phyloP scores from a whole-genome alignment of 2,888 invertebrate species.

The Yponomeuta cagnagella region DNA sequence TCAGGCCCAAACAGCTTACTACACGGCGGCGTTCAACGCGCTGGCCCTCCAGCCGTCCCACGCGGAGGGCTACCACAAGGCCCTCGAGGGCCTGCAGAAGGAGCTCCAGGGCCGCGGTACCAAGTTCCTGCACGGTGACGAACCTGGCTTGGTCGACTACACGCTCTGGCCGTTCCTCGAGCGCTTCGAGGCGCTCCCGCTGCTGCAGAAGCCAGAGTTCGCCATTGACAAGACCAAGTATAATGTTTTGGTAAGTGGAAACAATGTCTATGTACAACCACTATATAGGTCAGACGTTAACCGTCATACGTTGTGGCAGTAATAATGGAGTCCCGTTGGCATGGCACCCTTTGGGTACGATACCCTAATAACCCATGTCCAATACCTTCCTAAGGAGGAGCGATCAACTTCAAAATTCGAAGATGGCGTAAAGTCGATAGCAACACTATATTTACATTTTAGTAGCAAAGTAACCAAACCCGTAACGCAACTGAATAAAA shows the following conservation, averaged over 20 bases:
- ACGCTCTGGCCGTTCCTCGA: slow-evolving; percentile 94
- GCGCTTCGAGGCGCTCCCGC: slow-evolving; percentile 69
- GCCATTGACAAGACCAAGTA: slow-evolving; percentile 80
- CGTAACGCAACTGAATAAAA: too few relatives aligned
- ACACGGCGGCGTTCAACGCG: slow-evolving; percentile 65
- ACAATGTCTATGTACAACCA: neutral
- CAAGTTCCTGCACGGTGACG: slow-evolving; percentile 79
- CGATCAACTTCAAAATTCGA: too few relatives aligned
- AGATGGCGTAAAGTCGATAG: too few relatives aligned
- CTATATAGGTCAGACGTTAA: too few relatives aligned
- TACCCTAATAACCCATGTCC: too few relatives aligned
- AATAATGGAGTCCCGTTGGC: too few relatives aligned
- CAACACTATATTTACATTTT: too few relatives aligned
- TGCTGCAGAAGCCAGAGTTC: slow-evolving; percentile 78
- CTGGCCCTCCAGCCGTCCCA: slow-evolving; percentile 48
- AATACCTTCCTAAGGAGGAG: too few relatives aligned
- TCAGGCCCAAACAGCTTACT: slow-evolving; percentile 73
- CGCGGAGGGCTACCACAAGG: slow-evolving; percentile 71
- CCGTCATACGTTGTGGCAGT: too few relatives aligned
- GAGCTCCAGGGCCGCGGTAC: slow-evolving; percentile 79
- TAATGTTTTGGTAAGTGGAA: slow-evolving; percentile 76
- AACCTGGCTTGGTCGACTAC: slow-evolving; percentile 86
- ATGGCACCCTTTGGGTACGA: too few relatives aligned
- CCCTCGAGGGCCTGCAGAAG: slow-evolving; percentile 78
- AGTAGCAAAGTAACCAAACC: too few relatives aligned